phyloP scores from a whole-genome alignment of 1,140 invertebrate genomes.

The Scylla paramamosain region DNA sequence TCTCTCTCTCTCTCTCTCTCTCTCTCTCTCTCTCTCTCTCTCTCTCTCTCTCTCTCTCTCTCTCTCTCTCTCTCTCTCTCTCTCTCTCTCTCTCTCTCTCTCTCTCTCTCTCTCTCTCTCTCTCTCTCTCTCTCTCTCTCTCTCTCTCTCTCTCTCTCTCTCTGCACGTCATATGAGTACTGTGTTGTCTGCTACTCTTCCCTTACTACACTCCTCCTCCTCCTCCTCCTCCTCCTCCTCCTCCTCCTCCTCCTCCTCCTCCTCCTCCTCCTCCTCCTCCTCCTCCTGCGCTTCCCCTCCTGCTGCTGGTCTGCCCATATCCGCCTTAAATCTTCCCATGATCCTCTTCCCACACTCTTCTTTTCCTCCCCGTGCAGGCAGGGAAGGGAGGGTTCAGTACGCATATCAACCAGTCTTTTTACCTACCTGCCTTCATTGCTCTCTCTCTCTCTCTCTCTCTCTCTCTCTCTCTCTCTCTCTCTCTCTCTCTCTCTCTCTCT shows the following conservation, averaged over 20 bases:
- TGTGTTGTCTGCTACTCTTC: too few relatives aligned
- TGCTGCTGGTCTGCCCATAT: not conserved
- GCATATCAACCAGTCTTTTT: not conserved
- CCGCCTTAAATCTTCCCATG: constrained; percentile 17
- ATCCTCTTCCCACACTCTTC: not conserved
- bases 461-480: not conserved
- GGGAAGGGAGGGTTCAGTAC: too few relatives aligned
- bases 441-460: not conserved
- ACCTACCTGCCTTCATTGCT: not conserved
- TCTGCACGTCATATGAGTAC: too few relatives aligned
- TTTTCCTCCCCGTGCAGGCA: too few relatives aligned
- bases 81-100: too few relatives aligned
- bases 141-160: not conserved
- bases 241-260: not conserved
- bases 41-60: constrained; percentile 1
- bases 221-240: not conserved
- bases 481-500: constrained; percentile 21
- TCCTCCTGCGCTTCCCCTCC: not conserved
- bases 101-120: too few relatives aligned
- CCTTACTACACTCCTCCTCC: not conserved
- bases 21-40: constrained; percentile 3
- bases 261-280: not conserved
- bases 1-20: not conserved
- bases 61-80: constrained; percentile 7
- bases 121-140: not conserved